A percentile compares a stretch with the other conserved stretches of the same genome.
Conservation (phyloP, 2,888 invertebrate species). For the Corythucha ciliata region DNA sequence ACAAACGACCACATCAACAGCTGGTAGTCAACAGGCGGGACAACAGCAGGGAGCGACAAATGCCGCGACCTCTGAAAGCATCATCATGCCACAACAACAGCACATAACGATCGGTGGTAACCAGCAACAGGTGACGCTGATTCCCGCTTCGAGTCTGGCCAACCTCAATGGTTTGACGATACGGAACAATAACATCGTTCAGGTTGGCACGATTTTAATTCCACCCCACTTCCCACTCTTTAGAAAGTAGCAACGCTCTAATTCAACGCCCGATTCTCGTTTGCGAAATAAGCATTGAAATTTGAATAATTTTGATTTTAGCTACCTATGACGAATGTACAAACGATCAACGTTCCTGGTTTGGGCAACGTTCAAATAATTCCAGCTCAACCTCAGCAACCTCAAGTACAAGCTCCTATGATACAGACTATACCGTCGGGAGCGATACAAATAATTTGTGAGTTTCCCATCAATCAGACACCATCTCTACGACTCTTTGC, state of each 20-base stretch:
- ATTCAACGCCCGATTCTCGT: too few species aligned
- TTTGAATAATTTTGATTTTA: neutral
- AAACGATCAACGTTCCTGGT: constrained; percentile 62
- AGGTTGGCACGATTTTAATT: constrained; percentile 35
- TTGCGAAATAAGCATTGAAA: neutral
- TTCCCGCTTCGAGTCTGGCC: constrained; percentile 57
- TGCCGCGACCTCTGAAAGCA: constrained; percentile 23
- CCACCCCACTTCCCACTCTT: too few species aligned
- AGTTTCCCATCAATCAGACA: constrained; percentile 22
- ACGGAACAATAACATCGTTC: constrained; percentile 38
- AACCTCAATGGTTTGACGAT: constrained; percentile 37
- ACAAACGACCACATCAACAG: too few species aligned
- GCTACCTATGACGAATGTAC: constrained; percentile 42
- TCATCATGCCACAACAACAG: constrained; percentile 32
- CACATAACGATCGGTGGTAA: constrained; percentile 33
- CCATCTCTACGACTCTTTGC: neutral
- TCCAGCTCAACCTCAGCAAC: constrained; percentile 51
- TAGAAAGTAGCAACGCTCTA: too few species aligned
- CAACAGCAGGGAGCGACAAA: too few species aligned
- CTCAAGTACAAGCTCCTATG: constrained; percentile 30
- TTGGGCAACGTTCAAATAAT: constrained; percentile 74
- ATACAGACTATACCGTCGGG: constrained; percentile 39
- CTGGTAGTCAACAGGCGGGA: too few species aligned
- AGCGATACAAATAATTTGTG: constrained; percentile 40
- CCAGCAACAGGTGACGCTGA: constrained; percentile 69